These are phyloP conservation scores for Craseonycteris thonglongyai DNA, from an alignment of 2,113 vertebrate species.

Conservation along the genomic window DNA sequence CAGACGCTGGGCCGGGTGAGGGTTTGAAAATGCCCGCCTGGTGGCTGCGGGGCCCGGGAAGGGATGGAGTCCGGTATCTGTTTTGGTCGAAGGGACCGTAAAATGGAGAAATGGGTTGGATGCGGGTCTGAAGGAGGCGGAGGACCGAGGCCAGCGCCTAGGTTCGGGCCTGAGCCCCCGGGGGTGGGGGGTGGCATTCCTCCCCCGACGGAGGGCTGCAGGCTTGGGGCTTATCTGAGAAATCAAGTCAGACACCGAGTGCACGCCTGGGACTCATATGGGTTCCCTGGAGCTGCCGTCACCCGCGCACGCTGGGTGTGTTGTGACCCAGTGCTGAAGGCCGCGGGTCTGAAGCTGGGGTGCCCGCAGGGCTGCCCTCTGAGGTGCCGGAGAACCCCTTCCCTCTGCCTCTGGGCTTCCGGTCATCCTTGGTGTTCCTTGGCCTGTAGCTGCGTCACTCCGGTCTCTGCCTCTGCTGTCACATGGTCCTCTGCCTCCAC, in stretches of 20 bases:
- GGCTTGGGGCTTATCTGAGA: not conserved
- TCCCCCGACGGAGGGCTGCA: accelerated
- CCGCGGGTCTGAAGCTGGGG: not conserved
- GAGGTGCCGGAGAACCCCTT: too few relatives aligned
- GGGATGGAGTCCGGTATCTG: not conserved
- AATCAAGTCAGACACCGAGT: not conserved
- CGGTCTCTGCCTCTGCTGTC: not conserved
- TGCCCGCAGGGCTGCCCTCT: not conserved
- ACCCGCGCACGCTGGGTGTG: not conserved
- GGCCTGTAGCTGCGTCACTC: accelerated
- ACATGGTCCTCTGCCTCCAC: not conserved
- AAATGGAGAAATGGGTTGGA: not conserved
- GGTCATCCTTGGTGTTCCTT: accelerated
- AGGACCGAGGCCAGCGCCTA: not conserved
- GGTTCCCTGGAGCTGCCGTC: not conserved
- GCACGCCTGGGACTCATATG: not conserved
- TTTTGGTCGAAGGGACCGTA: not conserved
- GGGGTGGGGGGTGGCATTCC: accelerated
- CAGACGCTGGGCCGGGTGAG: too few relatives aligned
- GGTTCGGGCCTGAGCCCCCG: not conserved
- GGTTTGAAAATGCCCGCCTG: not conserved
- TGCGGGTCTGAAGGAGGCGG: not conserved
- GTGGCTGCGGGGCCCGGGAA: not conserved
- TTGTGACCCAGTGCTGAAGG: not conserved
- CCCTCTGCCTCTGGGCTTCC: accelerated